phyloP scores from a whole-genome alignment of 2,113 vertebrate species.

The Cyprinodon brontotheroides region DNA sequence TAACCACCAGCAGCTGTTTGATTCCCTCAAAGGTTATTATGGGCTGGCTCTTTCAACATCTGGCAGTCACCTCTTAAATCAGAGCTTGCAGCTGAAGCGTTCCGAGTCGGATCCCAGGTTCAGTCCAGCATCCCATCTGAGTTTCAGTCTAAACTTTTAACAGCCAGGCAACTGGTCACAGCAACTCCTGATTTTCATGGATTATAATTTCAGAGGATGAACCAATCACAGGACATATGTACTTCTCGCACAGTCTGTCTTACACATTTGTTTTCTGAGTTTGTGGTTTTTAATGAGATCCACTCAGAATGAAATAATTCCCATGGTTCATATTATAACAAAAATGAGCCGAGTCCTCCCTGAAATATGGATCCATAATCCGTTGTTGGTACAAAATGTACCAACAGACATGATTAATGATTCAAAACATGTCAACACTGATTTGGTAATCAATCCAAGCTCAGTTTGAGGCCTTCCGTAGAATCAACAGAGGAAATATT shows the following conservation, averaged over 20 bases:
- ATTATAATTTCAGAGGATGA: conserved; percentile 31
- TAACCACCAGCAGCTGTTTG: no score
- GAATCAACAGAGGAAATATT: no score
- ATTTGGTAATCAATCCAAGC: no score
- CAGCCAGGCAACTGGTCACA: neutral
- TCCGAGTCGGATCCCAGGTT: conserved; percentile 1
- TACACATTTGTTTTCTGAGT: neutral
- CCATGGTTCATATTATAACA: neutral
- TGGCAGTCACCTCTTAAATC: neutral
- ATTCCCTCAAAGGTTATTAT: neutral
- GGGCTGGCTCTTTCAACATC: conserved; percentile 4
- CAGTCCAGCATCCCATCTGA: conserved; percentile 24
- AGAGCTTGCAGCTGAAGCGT: conserved; percentile 17
- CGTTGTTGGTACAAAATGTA: neutral
- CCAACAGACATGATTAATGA: neutral
- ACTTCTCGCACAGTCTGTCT: neutral
- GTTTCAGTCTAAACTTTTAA: conserved; percentile 21
- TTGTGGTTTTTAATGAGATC: neutral
- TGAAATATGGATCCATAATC: neutral
- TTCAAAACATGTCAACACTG: neutral
- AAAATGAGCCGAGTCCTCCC: neutral
- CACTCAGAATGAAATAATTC: neutral
- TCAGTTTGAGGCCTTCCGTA: no score
- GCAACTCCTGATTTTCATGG: conserved; percentile 6
- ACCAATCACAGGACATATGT: neutral